Evolutionary conservation across 2,888 invertebrate species (phyloP).

Genomic region (Gasteruption jaculator): DNA sequence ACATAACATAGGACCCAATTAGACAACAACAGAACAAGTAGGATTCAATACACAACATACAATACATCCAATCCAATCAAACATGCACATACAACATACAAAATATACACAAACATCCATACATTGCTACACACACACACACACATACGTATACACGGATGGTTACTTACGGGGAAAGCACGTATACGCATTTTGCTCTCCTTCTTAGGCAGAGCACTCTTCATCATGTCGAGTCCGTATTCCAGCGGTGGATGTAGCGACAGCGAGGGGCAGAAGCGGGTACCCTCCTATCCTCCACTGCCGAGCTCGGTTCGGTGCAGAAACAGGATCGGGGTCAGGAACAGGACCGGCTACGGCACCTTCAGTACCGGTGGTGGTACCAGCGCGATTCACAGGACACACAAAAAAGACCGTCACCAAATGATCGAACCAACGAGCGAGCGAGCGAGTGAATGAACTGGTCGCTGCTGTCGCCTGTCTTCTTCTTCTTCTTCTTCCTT

Average conservation of each 20-base stretch:
- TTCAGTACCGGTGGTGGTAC: too few species aligned
- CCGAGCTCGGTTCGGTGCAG: too few species aligned
- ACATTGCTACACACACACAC: too few species aligned
- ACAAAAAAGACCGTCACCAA: constrained; percentile 25
- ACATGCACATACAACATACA: too few species aligned
- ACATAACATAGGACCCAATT: background rate
- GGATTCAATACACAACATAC: constrained; percentile 8
- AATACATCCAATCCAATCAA: too few species aligned
- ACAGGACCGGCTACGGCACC: too few species aligned
- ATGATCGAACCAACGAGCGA: constrained; percentile 22
- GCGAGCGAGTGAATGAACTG: constrained; percentile 14
- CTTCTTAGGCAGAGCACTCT: constrained; percentile 75
- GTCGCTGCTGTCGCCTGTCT: background rate
- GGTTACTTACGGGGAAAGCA: constrained; percentile 94
- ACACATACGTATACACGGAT: too few species aligned
- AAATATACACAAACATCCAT: too few species aligned
- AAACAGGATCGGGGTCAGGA: too few species aligned
- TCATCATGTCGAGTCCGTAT: constrained; percentile 57
- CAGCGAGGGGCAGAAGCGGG: too few species aligned
- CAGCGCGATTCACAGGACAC: constrained; percentile 18
- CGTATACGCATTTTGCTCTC: constrained; percentile 97
- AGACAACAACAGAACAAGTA: constrained; percentile 7
- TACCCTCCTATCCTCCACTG: too few species aligned
- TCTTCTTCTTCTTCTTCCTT: background rate
- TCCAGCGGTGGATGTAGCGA: constrained; percentile 13